Evolutionary conservation across 2,888 invertebrate species (phyloP).

Genomic region (Sepioteuthis lessoniana): DNA sequence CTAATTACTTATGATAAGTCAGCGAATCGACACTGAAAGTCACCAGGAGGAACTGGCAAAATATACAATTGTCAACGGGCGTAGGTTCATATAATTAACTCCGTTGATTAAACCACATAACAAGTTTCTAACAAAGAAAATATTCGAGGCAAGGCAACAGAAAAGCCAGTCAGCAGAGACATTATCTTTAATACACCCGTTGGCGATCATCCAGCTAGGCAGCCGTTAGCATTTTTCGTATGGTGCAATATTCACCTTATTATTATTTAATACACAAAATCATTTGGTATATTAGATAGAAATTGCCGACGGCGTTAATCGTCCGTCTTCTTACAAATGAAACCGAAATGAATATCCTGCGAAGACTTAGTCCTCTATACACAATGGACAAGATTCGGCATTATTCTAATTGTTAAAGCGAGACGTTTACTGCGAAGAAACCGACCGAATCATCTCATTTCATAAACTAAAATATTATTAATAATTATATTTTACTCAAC

Average conservation of each 20-base stretch:
- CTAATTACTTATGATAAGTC: too few species aligned
- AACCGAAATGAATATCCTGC: neutral
- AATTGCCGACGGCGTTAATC: neutral
- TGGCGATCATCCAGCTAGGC: neutral
- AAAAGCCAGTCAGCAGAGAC: neutral
- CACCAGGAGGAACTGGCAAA: too few species aligned
- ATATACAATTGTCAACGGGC: too few species aligned
- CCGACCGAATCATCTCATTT: neutral
- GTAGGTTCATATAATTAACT: neutral
- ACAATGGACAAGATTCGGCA: neutral
- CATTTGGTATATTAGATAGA: slow-evolving; percentile 1
- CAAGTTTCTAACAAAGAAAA: neutral
- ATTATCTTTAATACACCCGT: neutral
- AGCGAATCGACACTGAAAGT: too few species aligned
- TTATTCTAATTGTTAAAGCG: slow-evolving; percentile 14
- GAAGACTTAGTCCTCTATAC: neutral
- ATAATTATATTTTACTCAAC: neutral
- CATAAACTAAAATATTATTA: neutral
- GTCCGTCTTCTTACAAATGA: neutral
- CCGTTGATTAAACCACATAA: slow-evolving; percentile 16
- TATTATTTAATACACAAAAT: neutral
- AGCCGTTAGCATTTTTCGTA: neutral
- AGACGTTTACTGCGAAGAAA: neutral
- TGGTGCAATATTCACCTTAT: neutral
- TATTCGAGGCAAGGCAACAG: too few species aligned